Base-by-base conservation (phyloP, 2,888 invertebrate species). In the Choreutis nemorana region DNA sequence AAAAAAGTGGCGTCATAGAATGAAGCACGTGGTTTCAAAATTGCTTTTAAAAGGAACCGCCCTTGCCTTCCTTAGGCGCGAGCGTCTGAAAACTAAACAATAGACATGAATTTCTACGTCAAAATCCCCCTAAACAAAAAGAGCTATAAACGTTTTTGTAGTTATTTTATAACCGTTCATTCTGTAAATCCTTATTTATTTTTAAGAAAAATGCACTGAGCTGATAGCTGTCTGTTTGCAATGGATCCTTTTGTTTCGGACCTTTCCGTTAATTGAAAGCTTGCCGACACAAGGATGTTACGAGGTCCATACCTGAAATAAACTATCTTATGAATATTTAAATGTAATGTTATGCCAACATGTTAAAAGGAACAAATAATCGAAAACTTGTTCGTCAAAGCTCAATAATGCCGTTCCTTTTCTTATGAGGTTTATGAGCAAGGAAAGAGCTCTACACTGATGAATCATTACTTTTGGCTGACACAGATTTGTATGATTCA, bases 131-230 rank as follows among this genome's bases (percentile, higher is more conserved):
- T 34, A 37, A 39, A 67, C 62, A 64, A 66, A 53, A 41, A 42
- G 31, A 33, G 46, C 48, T 45, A 65, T 72, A 68, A 71, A 70
- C 31, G 53, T 58, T 64, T 68, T 63, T 62, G 48, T 42, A 33
- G 47, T 43, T 48, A 37, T 44, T 56, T 57, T 49, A 53, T 52
- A 52, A 51, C 44, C 33, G 40, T n/a, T 43, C 35, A 45, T 50
- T 52, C 55, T 49, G 48, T 53, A 44, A 48, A 46, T 48, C 41
- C 42, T 44, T 38, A 41, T 48, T 44, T 43, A 33, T 48, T 34
- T 33, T 44, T 37, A n/a, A 41, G 37, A 33, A 40, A 41, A 39
- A 40, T 46, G 44, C 40, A 45, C 42, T 44, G 40, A 40, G 36
- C 42, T 51, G 48, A 59, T 62, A 55, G 55, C 51, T 45, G 32